Base-by-base conservation (phyloP, 1,140 invertebrate genomes). In the Tribolium castaneum region DNA sequence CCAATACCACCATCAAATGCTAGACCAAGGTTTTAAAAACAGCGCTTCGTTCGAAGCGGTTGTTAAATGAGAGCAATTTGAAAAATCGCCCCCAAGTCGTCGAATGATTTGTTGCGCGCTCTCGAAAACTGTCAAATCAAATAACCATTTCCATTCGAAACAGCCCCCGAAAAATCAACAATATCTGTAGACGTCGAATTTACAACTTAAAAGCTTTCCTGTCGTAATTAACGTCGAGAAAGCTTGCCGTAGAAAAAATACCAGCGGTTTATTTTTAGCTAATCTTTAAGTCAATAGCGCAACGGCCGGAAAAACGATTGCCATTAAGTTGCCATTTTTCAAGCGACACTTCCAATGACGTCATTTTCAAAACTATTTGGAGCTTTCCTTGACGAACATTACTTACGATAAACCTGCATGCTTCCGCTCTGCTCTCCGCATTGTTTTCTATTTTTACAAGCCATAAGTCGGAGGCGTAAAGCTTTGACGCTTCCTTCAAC, bases 281-380 rank as follows among this genome's bases (percentile, higher is more conserved):
- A 66, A 66, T 66, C 59, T 66, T 66, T 66, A 14, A 66, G 59
- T 66, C 59, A 66, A 66, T 66, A 66, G 59, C 30, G 25, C 12
- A 14, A 9, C 10, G 59, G 59, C 30, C 59, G 59, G 59, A 66
- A 66, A 13, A 35, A 66, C 25, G 59, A 66, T 35, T 66, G 59
- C 59, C 59, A 66, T 66, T 66, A 66, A 12, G 59, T 66, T 14
- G 59, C 30, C 59, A 66, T 66, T 66, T 66, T 66, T 66, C 59
- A 35, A 30, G 19, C 30, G 56, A 62, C 56, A 62, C 56, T 62
- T 62, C 52, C 19, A 35, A 35, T 66, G 59, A 66, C 59, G 59
- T 12, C 30, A 66, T 35, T 66, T 66, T 66, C 14, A 13, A 66
- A 34, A 66, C 12, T 66, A 66, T 66, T 66, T 35, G 5, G 13